phyloP scores from a whole-genome alignment of 2,888 invertebrate genomes.

The Neuroscelio doddi region DNA sequence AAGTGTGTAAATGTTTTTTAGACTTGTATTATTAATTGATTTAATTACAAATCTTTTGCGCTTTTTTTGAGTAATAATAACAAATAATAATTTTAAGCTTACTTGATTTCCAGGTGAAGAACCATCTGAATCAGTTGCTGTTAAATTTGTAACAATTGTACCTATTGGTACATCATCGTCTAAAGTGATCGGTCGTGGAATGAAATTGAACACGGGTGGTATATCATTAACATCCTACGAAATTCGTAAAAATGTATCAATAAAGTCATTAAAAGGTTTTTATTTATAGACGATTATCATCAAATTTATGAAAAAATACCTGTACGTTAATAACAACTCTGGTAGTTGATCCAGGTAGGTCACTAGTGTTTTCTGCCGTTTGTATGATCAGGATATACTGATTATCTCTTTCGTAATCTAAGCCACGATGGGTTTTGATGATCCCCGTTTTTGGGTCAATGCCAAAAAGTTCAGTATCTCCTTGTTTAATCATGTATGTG shows the following conservation, averaged over 20 bases:
- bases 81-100: slow-evolving; percentile 29
- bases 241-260: slow-evolving; percentile 47
- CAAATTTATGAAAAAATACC: too few species aligned
- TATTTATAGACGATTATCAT: not conserved
- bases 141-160: slow-evolving; percentile 83
- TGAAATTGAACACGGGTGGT: slow-evolving; percentile 88
- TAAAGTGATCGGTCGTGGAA: slow-evolving; percentile 86
- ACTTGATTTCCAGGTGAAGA: slow-evolving; percentile 88
- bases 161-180: slow-evolving; percentile 90
- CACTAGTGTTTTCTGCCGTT: slow-evolving; percentile 85
- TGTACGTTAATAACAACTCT: slow-evolving; percentile 83
- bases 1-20: too few species aligned
- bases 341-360: slow-evolving; percentile 81
- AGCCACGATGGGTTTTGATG: slow-evolving; percentile 82
- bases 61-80: not conserved
- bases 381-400: slow-evolving; percentile 85
- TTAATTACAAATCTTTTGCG: not conserved
- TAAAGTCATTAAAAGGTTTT: slow-evolving; percentile 1
- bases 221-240: slow-evolving; percentile 89
- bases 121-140: slow-evolving; percentile 88
- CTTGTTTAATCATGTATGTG: slow-evolving; percentile 87
- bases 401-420: slow-evolving; percentile 85
- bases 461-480: slow-evolving; percentile 86
- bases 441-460: slow-evolving; percentile 87
- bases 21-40: not conserved